These are phyloP conservation scores for Scalopus aquaticus DNA, from an alignment of 2,113 vertebrate species.

Conservation along the genomic window DNA sequence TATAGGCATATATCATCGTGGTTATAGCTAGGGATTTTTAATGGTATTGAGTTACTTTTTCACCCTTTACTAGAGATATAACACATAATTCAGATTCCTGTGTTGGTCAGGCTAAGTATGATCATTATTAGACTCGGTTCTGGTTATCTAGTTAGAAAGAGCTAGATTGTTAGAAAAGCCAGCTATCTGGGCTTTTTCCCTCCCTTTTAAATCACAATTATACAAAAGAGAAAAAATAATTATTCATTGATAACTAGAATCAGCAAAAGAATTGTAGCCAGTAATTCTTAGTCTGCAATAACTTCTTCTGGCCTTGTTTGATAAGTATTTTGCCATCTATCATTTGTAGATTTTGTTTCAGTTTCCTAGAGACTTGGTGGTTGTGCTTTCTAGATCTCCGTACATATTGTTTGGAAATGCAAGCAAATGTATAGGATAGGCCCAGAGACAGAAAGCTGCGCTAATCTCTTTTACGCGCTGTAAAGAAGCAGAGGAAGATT, in stretches of 20 bases:
- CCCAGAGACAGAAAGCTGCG: neutral
- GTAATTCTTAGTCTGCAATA: neutral
- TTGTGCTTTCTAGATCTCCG: neutral
- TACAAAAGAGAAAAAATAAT: neutral
- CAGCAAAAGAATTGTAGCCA: neutral
- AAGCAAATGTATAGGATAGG: neutral
- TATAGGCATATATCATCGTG: neutral
- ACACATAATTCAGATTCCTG: neutral
- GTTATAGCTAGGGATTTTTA: neutral
- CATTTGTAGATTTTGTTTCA: conserved; percentile 44
- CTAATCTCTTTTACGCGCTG: neutral
- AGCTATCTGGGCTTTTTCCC: neutral
- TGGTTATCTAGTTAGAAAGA: neutral
- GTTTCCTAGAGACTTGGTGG: neutral
- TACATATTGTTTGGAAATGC: neutral
- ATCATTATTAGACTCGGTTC: neutral
- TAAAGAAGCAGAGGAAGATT: neutral
- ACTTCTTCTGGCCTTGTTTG: neutral
- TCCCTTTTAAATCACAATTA: neutral
- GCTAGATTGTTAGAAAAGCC: neutral
- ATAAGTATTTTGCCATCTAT: neutral
- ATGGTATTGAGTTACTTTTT: neutral
- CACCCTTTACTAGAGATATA: conserved; percentile 31
- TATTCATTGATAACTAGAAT: neutral
- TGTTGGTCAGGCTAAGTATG: neutral